Conservation (phyloP, 2,797 vertebrate genomes). For the Paratrypauchen microcephalus region DNA sequence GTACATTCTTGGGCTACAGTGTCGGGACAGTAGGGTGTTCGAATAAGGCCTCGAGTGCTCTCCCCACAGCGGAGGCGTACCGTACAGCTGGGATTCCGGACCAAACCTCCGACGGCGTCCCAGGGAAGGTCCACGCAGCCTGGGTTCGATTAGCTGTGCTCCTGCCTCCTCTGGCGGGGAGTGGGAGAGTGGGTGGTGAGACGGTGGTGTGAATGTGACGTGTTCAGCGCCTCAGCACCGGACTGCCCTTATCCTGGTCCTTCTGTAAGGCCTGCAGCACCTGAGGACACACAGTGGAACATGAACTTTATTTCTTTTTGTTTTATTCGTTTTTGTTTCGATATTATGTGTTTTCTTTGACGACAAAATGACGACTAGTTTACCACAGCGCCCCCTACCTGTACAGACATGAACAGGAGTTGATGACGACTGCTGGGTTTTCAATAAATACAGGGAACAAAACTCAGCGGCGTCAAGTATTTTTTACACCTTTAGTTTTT, state of each 20-base stretch:
- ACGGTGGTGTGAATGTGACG: background rate
- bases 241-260: constrained; percentile 85
- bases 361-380: constrained; percentile 60
- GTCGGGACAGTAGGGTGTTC: constrained; percentile 25
- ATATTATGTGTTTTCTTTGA: constrained; percentile 23
- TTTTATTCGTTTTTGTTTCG: constrained; percentile 23
- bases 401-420: constrained; percentile 36
- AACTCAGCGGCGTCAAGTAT: background rate
- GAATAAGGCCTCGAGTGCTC: constrained; percentile 61
- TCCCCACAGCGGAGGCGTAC: constrained; percentile 13
- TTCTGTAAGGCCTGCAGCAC: constrained; percentile 89
- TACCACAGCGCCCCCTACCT: constrained; percentile 43
- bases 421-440: constrained; percentile 74
- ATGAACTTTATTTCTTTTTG: background rate
- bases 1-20: constrained; percentile 60
- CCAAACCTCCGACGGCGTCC: constrained; percentile 1
- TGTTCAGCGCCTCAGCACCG: constrained; percentile 82
- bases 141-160: constrained; percentile 9
- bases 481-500: background rate
- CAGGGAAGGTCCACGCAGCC: background rate
- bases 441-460: constrained; percentile 76
- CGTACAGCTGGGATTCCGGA: constrained; percentile 17
- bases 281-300: constrained; percentile 54
- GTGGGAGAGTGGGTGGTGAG: constrained; percentile 19
- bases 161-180: constrained; percentile 5